These are phyloP conservation scores for Euura lappo DNA, from an alignment of 1,140 invertebrate genomes.

Conservation along the genomic window DNA sequence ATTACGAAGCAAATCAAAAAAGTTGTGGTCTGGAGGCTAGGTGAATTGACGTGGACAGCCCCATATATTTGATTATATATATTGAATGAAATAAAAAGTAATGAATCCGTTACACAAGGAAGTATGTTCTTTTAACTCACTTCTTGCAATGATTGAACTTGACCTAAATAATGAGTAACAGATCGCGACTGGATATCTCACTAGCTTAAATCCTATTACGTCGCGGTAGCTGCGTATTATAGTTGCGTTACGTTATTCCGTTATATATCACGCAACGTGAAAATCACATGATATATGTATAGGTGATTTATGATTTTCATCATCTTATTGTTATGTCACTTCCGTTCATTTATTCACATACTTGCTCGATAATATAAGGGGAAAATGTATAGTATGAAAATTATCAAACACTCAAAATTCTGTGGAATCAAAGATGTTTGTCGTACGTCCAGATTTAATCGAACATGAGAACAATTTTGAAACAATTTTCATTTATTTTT, in stretches of 20 bases:
- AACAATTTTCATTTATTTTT: too few relatives aligned
- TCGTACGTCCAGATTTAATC: too few relatives aligned
- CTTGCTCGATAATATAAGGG: too few relatives aligned
- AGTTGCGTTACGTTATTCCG: not conserved
- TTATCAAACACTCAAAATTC: too few relatives aligned
- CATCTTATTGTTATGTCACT: not conserved
- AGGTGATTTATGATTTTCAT: not conserved
- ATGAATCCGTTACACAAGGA: not conserved
- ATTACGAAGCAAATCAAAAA: too few relatives aligned
- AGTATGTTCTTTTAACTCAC: slow-evolving; percentile 23
- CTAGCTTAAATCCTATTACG: not conserved
- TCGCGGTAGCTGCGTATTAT: not conserved
- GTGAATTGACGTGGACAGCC: too few relatives aligned
- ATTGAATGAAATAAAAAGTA: not conserved
- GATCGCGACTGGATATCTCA: not conserved
- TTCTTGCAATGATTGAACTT: slow-evolving; percentile 35
- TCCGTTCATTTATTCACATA: not conserved
- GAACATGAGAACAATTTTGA: too few relatives aligned
- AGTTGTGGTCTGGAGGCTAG: too few relatives aligned
- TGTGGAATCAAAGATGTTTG: too few relatives aligned
- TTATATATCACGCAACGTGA: too few relatives aligned
- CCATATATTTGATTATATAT: not conserved
- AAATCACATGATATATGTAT: not conserved
- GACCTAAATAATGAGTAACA: slow-evolving; percentile 24
- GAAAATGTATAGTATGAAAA: not conserved